phyloP scores from a whole-genome alignment of 2,113 vertebrate species.

The Antigone vipio region DNA sequence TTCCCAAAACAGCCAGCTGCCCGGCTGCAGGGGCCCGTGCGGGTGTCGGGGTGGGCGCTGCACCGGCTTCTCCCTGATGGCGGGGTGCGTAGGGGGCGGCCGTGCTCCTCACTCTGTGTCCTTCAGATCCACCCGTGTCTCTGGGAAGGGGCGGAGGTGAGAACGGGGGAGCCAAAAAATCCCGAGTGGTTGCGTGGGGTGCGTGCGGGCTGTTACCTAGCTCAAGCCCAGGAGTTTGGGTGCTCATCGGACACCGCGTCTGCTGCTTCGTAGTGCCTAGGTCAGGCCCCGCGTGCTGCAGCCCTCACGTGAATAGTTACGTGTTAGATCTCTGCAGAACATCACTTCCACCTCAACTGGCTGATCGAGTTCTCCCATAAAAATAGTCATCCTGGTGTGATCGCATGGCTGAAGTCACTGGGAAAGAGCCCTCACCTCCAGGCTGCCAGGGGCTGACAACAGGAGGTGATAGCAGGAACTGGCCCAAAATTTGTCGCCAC shows the following conservation, averaged over 20 bases:
- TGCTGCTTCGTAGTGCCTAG: rapidly evolving
- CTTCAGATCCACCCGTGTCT: not conserved
- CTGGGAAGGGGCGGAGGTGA: not conserved
- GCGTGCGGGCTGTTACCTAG: rapidly evolving
- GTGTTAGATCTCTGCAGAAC: rapidly evolving
- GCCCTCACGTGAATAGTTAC: rapidly evolving
- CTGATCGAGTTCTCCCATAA: rapidly evolving
- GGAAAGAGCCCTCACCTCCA: not conserved
- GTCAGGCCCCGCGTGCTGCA: rapidly evolving
- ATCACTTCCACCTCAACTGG: rapidly evolving
- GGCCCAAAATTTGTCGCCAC: not conserved
- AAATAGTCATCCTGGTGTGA: not conserved
- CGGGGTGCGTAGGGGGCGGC: not conserved
- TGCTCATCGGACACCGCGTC: rapidly evolving
- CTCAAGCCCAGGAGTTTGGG: not conserved
- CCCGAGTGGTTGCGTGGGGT: not conserved
- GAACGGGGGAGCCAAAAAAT: not conserved
- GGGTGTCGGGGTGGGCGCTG: not conserved
- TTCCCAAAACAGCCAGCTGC: not conserved
- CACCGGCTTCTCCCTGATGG: rapidly evolving
- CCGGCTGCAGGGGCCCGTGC: not conserved
- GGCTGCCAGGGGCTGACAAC: not conserved
- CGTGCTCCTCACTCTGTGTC: not conserved
- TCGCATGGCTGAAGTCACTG: rapidly evolving
- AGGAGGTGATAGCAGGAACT: rapidly evolving